Conservation (phyloP, 1,140 invertebrate species). For the Hormaphis cornu region DNA sequence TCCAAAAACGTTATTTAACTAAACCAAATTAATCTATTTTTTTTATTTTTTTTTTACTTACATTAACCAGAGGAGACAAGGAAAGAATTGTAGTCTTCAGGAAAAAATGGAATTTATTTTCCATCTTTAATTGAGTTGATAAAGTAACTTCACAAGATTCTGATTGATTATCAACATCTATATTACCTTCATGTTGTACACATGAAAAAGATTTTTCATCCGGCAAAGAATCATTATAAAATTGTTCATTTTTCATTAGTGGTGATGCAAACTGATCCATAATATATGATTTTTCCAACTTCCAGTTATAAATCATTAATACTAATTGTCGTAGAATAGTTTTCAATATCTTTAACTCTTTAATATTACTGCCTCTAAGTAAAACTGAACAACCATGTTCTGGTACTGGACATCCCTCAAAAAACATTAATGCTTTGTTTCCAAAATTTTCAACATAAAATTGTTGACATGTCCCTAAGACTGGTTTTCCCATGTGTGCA, state of each 20-base stretch:
- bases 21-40: too few relatives aligned
- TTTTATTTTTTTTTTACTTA: not conserved
- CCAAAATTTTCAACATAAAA: conserved; percentile 71
- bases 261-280: conserved; percentile 61
- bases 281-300: conserved; percentile 81
- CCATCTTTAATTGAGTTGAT: conserved; percentile 51
- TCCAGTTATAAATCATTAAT: conserved; percentile 82
- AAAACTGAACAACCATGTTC: conserved; percentile 83
- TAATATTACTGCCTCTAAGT: conserved; percentile 63
- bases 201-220: not conserved
- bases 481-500: conserved; percentile 68
- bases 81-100: conserved; percentile 67
- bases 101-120: conserved; percentile 57
- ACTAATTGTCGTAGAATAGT: conserved; percentile 70
- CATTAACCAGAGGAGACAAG: conserved; percentile 61
- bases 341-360: conserved; percentile 75
- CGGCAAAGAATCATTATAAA: not conserved
- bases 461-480: conserved; percentile 73
- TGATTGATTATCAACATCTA: not conserved
- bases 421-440: conserved; percentile 82
- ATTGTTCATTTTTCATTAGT: conserved; percentile 35
- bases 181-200: not conserved
- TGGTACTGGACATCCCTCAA: conserved; percentile 77
- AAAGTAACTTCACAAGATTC: conserved; percentile 28
- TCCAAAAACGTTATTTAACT: too few relatives aligned